Evolutionary conservation across 1,140 invertebrate genomes (phyloP).

Genomic region (Ostrea denselamellosa): DNA sequence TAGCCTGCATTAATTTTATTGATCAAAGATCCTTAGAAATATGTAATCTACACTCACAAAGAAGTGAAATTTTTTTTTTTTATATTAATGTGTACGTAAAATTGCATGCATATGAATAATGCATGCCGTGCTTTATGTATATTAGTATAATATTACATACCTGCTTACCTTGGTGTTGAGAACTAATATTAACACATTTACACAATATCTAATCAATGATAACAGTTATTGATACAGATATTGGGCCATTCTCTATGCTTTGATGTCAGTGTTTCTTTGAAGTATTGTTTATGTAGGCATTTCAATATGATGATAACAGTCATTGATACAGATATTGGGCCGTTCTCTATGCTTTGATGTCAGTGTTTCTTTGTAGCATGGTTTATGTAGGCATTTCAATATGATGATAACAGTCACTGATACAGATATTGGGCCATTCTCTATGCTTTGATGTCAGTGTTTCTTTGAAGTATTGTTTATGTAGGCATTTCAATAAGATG

Average conservation of each 20-base stretch:
- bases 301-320: background rate
- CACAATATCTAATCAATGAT: background rate
- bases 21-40: background rate
- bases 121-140: background rate
- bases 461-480: background rate
- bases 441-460: background rate
- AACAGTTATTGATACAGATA: background rate
- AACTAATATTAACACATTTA: background rate
- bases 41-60: background rate
- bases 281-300: background rate
- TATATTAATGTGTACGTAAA: too few species aligned
- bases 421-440: background rate
- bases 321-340: background rate
- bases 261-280: background rate
- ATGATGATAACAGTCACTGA: too few species aligned
- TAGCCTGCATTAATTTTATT: background rate
- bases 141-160: background rate
- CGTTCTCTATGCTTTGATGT: background rate
- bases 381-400: background rate
- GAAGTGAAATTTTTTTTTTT: background rate
- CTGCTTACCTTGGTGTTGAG: background rate
- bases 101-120: background rate
- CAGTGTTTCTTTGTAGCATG: background rate
- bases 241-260: background rate
- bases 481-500: background rate